Base-by-base conservation (phyloP, 2,797 vertebrate genomes). In the Lepus oiostolus region DNA sequence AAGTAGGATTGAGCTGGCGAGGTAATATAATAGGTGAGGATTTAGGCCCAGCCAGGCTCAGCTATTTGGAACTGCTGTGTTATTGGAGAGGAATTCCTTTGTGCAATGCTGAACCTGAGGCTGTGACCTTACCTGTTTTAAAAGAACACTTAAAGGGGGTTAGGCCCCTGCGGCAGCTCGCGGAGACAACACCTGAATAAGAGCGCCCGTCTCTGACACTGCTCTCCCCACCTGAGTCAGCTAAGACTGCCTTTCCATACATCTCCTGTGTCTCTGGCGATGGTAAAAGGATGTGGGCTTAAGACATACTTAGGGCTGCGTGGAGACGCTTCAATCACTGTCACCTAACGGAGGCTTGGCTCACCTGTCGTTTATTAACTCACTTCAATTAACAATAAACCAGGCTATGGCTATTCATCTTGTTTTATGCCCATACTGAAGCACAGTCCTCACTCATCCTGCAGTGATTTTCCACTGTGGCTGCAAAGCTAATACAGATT, bases 361-460 rank as follows among this genome's bases (percentile, higher is more conserved):
- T 91, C 30, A 38, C 19, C 24, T 81, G n/a, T 68, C 62, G 60
- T 30, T 86, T 82, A 79, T 52, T 60, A 89, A 74, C 19, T 96
- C 54, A 68, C 54, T 74, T 76, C 35, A 81, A 95, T 54, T 77
- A 89, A 80, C 54, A 80, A 81, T 47, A 84, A 94, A 85, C 13
- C 19, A 71, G 72, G 52, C 12, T 24, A 52, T 0, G 72, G 50
- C 58, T 77, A 85, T 16, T 50, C n/a, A 89, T 42, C n/a, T 82
- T 84, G 16, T 75, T 92, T 89, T 77, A 32, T 30, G 22, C 6
- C 16, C 32, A 87, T 17, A 81, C 42, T 63, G 35, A 88, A 35
- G 19, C 5, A 67, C 19, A 65, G 2, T 54, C 14, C 28, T 35
- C 30, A 83, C 28, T 65, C 67, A 58, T 52, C 54, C 17, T 86